Conservation (phyloP, 2,888 invertebrate genomes). For the Andrena fulva region DNA sequence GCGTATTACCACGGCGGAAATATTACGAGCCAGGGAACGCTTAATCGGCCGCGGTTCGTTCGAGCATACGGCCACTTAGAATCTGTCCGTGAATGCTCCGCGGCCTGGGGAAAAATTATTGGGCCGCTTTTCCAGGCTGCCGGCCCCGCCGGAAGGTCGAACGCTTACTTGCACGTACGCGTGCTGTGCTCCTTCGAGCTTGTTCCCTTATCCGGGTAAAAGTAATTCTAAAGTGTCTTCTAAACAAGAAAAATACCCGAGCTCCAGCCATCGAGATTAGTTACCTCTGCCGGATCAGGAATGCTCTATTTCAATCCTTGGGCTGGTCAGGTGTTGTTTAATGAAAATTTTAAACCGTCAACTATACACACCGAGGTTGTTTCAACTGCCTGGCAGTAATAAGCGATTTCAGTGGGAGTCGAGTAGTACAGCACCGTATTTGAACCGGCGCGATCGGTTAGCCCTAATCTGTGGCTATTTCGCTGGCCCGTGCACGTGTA, state of each 20-base stretch:
- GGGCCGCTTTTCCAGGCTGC: slow-evolving; percentile 27
- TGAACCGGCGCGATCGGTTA: slow-evolving; percentile 3
- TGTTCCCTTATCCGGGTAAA: not conserved
- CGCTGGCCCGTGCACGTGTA: slow-evolving; percentile 43
- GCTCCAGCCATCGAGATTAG: too few relatives aligned
- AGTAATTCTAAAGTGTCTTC: not conserved
- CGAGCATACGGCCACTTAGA: slow-evolving; percentile 36
- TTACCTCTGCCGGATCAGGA: too few relatives aligned
- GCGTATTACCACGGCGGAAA: slow-evolving; percentile 34
- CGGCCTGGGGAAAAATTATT: slow-evolving; percentile 54
- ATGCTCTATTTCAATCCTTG: too few relatives aligned
- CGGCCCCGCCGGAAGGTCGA: slow-evolving; percentile 3
- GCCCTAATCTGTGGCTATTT: slow-evolving; percentile 48
- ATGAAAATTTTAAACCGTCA: too few relatives aligned
- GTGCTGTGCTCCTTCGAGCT: not conserved
- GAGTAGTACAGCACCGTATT: slow-evolving; percentile 9
- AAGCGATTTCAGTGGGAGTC: slow-evolving; percentile 23
- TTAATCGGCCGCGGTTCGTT: slow-evolving; percentile 38
- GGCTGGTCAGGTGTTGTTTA: too few relatives aligned
- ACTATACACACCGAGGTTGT: not conserved
- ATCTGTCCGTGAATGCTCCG: slow-evolving; percentile 34
- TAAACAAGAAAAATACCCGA: too few relatives aligned
- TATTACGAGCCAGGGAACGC: slow-evolving; percentile 36
- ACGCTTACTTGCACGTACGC: slow-evolving; percentile 5
- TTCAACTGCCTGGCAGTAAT: not conserved